Percentiles rank a stretch among this genome's conserved stretches.
Conservation (phyloP, 2,113 vertebrate species). For the Propithecus coquereli region DNA sequence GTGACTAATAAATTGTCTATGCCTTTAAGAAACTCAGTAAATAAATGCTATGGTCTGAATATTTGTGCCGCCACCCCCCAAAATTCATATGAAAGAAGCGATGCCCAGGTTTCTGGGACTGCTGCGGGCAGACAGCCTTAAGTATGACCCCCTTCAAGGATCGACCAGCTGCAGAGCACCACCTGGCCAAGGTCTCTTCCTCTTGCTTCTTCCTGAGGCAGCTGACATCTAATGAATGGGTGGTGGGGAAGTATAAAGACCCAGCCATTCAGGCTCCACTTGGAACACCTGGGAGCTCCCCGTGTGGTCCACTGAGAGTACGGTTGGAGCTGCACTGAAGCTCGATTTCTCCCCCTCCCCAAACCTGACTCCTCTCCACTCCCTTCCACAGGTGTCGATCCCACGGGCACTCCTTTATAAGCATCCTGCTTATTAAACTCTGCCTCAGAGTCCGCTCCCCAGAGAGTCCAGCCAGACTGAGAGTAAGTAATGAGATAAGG, state of each 20-base stretch:
- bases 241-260: neutral
- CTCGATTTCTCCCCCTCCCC: neutral
- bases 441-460: neutral
- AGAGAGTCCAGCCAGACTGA: neutral
- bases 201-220: neutral
- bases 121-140: neutral
- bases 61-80: neutral
- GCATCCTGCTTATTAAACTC: neutral
- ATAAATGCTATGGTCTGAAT: neutral
- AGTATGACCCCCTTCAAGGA: neutral
- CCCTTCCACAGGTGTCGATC: neutral
- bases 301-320: neutral
- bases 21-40: neutral
- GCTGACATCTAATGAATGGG: neutral
- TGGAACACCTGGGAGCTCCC: neutral
- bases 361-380: neutral
- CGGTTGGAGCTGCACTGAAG: neutral
- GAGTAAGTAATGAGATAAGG: neutral
- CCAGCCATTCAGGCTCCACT: neutral
- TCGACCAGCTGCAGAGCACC: neutral
- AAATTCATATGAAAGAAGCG: neutral
- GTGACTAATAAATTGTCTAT: neutral
- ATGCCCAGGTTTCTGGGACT: neutral
- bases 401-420: neutral
- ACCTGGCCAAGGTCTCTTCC: neutral